A percentile compares a stretch with the other conserved stretches of the same genome.
These are phyloP conservation scores for Chromis chromis DNA, from an alignment of 2,797 vertebrate genomes.

Conservation along the genomic window DNA sequence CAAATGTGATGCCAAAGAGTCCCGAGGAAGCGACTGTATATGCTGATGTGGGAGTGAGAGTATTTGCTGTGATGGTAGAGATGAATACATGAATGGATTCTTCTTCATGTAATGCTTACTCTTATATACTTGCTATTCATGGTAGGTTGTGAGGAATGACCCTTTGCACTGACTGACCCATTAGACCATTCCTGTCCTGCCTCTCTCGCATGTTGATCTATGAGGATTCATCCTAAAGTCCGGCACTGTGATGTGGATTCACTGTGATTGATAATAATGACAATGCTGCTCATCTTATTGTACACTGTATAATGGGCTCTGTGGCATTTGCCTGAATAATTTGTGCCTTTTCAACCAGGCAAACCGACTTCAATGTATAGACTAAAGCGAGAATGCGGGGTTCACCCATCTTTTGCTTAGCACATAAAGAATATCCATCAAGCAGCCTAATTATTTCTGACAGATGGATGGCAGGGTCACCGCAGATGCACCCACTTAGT, in stretches of 20 bases:
- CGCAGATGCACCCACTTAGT: slow-evolving; percentile 63
- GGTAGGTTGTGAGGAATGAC: neutral
- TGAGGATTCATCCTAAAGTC: slow-evolving; percentile 2
- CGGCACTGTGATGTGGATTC: slow-evolving; percentile 21
- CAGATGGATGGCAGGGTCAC: slow-evolving; percentile 54
- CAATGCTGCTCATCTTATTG: slow-evolving; percentile 22
- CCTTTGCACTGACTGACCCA: neutral
- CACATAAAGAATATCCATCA: slow-evolving; percentile 38
- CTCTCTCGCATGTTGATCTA: too few species aligned
- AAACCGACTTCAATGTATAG: slow-evolving; percentile 6
- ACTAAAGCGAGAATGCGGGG: slow-evolving; percentile 19
- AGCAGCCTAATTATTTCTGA: slow-evolving; percentile 58
- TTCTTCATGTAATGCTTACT: too few species aligned
- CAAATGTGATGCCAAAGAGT: too few species aligned
- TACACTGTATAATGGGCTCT: slow-evolving; percentile 30
- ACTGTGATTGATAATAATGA: slow-evolving; percentile 31
- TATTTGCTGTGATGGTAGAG: too few species aligned
- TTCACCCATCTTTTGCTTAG: slow-evolving; percentile 27
- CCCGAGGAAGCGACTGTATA: too few species aligned
- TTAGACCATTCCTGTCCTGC: too few species aligned
- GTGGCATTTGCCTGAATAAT: slow-evolving; percentile 54
- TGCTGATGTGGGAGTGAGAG: too few species aligned
- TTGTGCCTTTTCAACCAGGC: slow-evolving; percentile 31
- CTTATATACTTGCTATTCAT: too few species aligned
- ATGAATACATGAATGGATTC: too few species aligned